Conservation (phyloP, 2,888 invertebrate genomes). For the Drosophila rubida region DNA sequence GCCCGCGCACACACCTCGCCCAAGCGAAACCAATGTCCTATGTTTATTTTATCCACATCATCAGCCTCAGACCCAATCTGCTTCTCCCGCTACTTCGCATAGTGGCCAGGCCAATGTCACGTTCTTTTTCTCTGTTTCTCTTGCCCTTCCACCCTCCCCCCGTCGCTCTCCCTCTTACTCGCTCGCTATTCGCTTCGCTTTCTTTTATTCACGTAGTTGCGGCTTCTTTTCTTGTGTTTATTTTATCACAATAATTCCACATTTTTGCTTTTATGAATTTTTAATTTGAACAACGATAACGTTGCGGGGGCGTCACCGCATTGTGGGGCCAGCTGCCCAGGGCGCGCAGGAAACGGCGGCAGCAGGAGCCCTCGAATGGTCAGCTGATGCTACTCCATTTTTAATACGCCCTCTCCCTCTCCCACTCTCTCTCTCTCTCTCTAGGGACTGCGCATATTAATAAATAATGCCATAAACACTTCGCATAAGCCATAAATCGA, state of each 20-base stretch:
- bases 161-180: not conserved
- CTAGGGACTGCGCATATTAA: not conserved
- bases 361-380: not conserved
- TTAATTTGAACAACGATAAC: constrained; percentile 70
- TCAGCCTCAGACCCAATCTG: constrained; percentile 61
- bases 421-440: not conserved
- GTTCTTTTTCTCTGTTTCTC: constrained; percentile 55
- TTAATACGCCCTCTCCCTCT: not conserved
- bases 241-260: constrained; percentile 80
- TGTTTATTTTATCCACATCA: constrained; percentile 80
- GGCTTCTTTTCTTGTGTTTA: constrained; percentile 70
- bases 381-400: constrained; percentile 8
- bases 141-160: not conserved
- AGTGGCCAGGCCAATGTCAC: constrained; percentile 70
- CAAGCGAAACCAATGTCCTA: constrained; percentile 76
- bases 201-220: constrained; percentile 54
- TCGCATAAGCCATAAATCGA: constrained; percentile 4
- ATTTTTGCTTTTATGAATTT: constrained; percentile 81
- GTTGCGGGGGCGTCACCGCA: constrained; percentile 3
- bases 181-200: constrained; percentile 5
- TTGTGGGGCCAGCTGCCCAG: constrained; percentile 10
- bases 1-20: constrained; percentile 9
- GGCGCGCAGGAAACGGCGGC: too few relatives aligned
- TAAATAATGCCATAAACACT: not conserved
- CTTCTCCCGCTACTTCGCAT: constrained; percentile 1